A percentile compares a stretch with the other conserved stretches of the same genome.
These are phyloP conservation scores for Dusona sp. DNA, from an alignment of 2,888 invertebrate species.

Conservation along the genomic window DNA sequence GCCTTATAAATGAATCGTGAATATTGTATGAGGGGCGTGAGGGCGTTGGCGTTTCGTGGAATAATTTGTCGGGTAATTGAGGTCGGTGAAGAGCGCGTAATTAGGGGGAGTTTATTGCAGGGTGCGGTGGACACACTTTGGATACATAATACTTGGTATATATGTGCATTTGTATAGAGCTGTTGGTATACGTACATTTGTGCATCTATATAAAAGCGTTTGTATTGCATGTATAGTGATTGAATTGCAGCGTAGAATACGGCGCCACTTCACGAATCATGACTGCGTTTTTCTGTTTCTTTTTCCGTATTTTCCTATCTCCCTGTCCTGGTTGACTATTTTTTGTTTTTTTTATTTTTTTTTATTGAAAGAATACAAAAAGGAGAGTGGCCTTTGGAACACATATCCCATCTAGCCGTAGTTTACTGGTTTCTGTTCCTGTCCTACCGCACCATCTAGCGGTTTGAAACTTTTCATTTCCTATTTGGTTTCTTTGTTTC, in stretches of 20 bases:
- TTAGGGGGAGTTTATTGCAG: constrained; percentile 68
- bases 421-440: not conserved
- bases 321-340: constrained; percentile 4
- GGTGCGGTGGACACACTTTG: constrained; percentile 65
- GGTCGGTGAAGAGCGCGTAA: constrained; percentile 66
- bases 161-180: not conserved
- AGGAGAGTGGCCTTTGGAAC: too few relatives aligned
- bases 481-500: constrained; percentile 37
- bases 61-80: constrained; percentile 71
- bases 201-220: constrained; percentile 15
- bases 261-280: constrained; percentile 71
- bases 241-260: constrained; percentile 56
- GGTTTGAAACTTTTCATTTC: constrained; percentile 17
- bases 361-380: too few relatives aligned
- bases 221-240: constrained; percentile 51
- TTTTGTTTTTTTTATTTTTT: too few relatives aligned
- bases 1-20: constrained; percentile 68
- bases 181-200: constrained; percentile 41
- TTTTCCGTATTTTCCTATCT: constrained; percentile 5
- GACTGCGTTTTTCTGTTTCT: constrained; percentile 51
- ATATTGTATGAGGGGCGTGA: constrained; percentile 52
- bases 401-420: too few relatives aligned
- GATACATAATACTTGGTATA: constrained; percentile 56
- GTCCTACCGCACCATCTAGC: constrained; percentile 26
- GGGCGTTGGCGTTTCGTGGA: constrained; percentile 57